Percentiles rank a stretch among this genome's conserved stretches.
Conservation (phyloP, 2,113 vertebrate genomes). For the Eretmochelys imbricata region DNA sequence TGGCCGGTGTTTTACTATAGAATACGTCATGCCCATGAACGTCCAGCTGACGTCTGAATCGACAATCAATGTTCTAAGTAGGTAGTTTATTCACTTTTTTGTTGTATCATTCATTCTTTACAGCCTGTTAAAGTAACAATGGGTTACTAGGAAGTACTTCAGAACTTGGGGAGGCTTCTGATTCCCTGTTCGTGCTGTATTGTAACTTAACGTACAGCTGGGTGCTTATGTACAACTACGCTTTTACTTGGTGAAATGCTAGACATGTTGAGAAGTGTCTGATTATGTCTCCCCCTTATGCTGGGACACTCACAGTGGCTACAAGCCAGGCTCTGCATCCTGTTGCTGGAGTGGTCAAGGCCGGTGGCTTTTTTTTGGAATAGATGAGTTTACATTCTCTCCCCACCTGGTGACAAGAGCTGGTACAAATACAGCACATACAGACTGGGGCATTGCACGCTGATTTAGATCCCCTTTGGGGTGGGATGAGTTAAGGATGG, state of each 20-base stretch:
- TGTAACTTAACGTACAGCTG: accelerated
- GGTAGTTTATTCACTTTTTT: slow-evolving; percentile 56
- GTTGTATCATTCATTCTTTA: background rate
- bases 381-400: background rate
- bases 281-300: background rate
- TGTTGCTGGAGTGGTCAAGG: background rate
- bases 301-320: background rate
- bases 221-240: background rate
- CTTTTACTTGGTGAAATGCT: background rate
- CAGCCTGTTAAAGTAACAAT: background rate
- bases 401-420: background rate
- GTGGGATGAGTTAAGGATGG: background rate
- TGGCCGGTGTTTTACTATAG: slow-evolving; percentile 95
- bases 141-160: background rate
- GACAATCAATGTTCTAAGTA: slow-evolving; percentile 94
- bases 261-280: background rate
- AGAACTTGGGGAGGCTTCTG: background rate
- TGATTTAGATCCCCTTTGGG: background rate
- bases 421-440: background rate
- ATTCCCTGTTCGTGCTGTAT: background rate
- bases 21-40: slow-evolving; percentile 95
- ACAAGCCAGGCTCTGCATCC: background rate
- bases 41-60: slow-evolving; percentile 94
- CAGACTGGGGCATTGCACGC: background rate
- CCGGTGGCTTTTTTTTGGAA: background rate